Evolutionary conservation across 1,140 invertebrate genomes (phyloP), one percentile per base, ranked within the genome.

Genomic region (Helicorthomorpha holstii): DNA sequence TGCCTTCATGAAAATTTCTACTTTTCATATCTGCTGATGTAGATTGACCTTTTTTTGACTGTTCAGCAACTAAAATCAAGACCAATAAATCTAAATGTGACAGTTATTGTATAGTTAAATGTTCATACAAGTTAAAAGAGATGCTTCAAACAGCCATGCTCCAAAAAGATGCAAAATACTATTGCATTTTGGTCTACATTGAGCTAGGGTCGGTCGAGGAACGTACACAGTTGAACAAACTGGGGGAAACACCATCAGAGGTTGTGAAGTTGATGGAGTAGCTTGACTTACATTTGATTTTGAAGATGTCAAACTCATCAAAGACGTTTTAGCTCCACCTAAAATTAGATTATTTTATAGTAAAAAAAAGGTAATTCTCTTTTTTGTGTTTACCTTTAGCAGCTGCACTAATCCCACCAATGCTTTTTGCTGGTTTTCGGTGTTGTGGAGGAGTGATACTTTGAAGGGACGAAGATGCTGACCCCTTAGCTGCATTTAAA

Each of bases 101-200:
- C 29, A 7, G 7, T 34, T 34, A 7, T 16, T 34, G 44, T 46
- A 19, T 25, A 25, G 21, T 46, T 19, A 65, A 57, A 44, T 58
- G 60, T 76, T 42, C 77, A 80, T 44, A 86, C 87, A 55, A 93
- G 83, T 60, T 93, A n/a, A n/a, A n/a, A n/a, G 79, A 23, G 90
- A 84, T 25, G 91, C 90, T 67, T 97, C 91, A 67, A 96, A 96
- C 27, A 97, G 70, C 93, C 93, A 97, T 63, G 90, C 82, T 14
- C 92, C 92, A 70, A 96, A 95, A 51, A 97, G 69, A 71, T 97
- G 90, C 26, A 97, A 74, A 66, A 97, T 85, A 59, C 89, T 95
- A 61, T 88, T 87, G 56, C 89, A 91, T 61, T 86, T 87, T 10
- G 92, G 87, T 50, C 90, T 74, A 23, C 56, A 57, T 16, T 64